These are phyloP conservation scores for Heptranchias perlo DNA, from an alignment of 2,113 vertebrate species.

Conservation along the genomic window DNA sequence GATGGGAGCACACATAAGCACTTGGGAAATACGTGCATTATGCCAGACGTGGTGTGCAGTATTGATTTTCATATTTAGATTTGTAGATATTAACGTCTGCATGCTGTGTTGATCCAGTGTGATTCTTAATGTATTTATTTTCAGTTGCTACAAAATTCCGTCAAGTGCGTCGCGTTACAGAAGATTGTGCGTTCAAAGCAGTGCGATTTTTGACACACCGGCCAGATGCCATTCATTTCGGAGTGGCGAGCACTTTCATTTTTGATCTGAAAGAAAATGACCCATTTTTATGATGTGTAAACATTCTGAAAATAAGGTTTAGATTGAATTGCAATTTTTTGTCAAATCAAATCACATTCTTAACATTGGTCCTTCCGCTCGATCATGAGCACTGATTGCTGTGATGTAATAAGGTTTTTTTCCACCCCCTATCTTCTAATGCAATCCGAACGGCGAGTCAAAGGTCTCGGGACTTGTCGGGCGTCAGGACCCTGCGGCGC, in stretches of 20 bases:
- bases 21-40: background rate
- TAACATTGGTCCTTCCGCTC: background rate
- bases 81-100: background rate
- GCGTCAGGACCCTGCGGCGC: background rate
- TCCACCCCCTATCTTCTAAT: background rate
- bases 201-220: background rate
- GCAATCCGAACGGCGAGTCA: background rate
- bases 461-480: background rate
- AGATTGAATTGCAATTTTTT: background rate
- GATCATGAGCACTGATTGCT: background rate
- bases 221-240: background rate
- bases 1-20: background rate
- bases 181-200: background rate
- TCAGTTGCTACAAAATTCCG: too few relatives aligned
- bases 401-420: background rate
- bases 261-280: background rate
- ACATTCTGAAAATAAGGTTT: background rate
- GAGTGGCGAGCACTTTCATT: background rate
- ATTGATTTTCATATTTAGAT: background rate
- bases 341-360: background rate
- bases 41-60: background rate
- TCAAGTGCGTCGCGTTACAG: too few relatives aligned
- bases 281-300: background rate
- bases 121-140: background rate
- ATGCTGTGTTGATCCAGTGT: background rate